These are phyloP conservation scores for Limnodromus scolopaceus DNA, from an alignment of 2,797 vertebrate species.

Conservation along the genomic window DNA sequence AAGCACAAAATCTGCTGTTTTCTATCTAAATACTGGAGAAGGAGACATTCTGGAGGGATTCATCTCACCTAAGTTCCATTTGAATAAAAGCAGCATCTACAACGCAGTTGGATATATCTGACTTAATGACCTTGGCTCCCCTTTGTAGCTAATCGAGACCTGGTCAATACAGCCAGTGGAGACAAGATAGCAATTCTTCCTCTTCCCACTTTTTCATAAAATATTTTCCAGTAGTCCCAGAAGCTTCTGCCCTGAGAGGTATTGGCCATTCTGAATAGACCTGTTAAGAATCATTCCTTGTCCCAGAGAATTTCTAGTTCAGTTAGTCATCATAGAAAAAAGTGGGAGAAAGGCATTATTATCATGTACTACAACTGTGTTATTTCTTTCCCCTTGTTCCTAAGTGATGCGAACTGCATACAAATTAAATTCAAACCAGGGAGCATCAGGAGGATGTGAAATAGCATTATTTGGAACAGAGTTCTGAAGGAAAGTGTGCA, in stretches of 20 bases:
- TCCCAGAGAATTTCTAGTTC: conserved; percentile 1
- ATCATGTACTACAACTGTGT: conserved; percentile 53
- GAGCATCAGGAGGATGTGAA: conserved; percentile 7
- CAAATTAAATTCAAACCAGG: conserved; percentile 41
- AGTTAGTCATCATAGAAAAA: background rate
- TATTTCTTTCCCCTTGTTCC: conserved; percentile 49
- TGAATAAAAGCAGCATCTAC: background rate
- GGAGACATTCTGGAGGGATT: background rate
- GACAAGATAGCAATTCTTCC: background rate
- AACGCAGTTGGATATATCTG: background rate
- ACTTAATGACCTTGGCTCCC: background rate
- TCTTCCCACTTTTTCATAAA: background rate
- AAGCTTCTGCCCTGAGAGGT: background rate
- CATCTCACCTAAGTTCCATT: background rate
- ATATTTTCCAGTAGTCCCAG: background rate
- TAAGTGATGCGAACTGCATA: background rate
- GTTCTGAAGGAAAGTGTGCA: conserved; percentile 11
- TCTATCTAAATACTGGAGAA: background rate
- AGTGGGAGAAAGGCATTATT: conserved; percentile 21
- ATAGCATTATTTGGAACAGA: conserved; percentile 47
- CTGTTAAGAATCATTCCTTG: background rate
- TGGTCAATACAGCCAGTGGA: background rate
- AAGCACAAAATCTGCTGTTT: background rate
- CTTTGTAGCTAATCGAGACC: background rate
- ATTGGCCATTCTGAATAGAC: background rate